Conservation (phyloP, 2,888 invertebrate genomes). For the Agrochola lychnidis region DNA sequence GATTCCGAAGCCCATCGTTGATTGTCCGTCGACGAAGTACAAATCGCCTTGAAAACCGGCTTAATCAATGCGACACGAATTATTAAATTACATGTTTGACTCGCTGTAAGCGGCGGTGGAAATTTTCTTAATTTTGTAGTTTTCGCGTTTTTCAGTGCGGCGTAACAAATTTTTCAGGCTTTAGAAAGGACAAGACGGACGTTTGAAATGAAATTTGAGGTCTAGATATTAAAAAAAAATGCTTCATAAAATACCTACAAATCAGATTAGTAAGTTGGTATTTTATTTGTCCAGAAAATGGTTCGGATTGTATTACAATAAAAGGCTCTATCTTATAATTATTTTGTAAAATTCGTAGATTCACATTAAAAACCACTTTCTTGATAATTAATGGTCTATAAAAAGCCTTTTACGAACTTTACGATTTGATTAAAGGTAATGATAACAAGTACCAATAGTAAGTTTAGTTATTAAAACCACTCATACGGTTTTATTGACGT, state of each 20-base stretch:
- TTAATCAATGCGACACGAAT: conserved; percentile 78
- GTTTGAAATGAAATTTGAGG: not conserved
- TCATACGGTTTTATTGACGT: conserved; percentile 32
- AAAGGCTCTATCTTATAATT: conserved; percentile 15
- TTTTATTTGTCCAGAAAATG: conserved; percentile 1
- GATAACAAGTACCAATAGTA: conserved; percentile 2
- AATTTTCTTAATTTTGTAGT: conserved; percentile 66
- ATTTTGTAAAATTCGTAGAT: conserved; percentile 43
- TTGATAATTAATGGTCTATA: conserved; percentile 39
- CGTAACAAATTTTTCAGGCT: conserved; percentile 60
- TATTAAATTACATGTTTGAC: conserved; percentile 80
- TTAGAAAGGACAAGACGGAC: conserved; percentile 67
- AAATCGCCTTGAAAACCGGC: conserved; percentile 74
- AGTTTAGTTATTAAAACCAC: conserved; percentile 29
- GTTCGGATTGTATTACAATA: conserved; percentile 19
- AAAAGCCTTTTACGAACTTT: conserved; percentile 45
- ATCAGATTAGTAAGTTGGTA: not conserved
- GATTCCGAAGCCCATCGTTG: conserved; percentile 64
- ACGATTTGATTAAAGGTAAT: conserved; percentile 37
- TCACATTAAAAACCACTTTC: conserved; percentile 46
- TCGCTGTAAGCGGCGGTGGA: conserved; percentile 82
- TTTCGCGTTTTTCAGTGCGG: conserved; percentile 60
- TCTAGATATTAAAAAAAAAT: not conserved
- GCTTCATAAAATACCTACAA: not conserved
- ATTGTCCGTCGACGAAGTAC: conserved; percentile 64